phyloP scores from a whole-genome alignment of 2,113 vertebrate species.

The Erythrocercus mccallii region DNA sequence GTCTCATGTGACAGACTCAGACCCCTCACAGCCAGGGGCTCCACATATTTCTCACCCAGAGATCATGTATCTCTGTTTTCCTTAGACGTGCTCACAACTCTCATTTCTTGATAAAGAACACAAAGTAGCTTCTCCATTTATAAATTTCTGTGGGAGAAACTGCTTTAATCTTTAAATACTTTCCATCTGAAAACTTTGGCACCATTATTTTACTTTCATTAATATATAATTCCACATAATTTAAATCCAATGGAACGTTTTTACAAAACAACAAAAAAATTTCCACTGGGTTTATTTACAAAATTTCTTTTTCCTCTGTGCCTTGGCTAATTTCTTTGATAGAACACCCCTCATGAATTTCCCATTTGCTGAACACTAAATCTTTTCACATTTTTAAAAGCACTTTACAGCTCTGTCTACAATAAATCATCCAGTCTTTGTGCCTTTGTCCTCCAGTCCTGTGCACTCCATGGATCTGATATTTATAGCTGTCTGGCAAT shows the following conservation, averaged over 20 bases:
- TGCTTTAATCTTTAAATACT: constrained; percentile 4
- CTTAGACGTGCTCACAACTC: neutral
- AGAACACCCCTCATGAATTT: constrained; percentile 39
- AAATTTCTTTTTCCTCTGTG: constrained; percentile 40
- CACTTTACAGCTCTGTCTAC: neutral
- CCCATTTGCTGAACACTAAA: constrained; percentile 22
- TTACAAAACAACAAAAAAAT: constrained; percentile 14
- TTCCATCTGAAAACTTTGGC: neutral
- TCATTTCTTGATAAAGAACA: neutral
- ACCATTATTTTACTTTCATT: constrained; percentile 15
- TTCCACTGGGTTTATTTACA: constrained; percentile 39
- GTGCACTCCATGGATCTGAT: neutral
- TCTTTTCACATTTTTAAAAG: constrained; percentile 27
- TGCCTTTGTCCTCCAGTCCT: neutral
- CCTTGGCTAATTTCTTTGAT: constrained; percentile 25
- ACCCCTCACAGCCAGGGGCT: neutral
- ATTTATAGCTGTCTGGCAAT: constrained; percentile 23
- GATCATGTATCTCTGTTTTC: neutral
- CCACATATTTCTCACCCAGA: neutral
- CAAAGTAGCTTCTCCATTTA: neutral
- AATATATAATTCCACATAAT: constrained; percentile 5
- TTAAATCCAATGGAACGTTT: constrained; percentile 6
- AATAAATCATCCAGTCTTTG: constrained; percentile 21
- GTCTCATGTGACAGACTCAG: neutral
- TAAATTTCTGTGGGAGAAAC: neutral